Evolutionary conservation across 1,140 invertebrate genomes (phyloP).

Genomic region (Rhagoletis zephyria): DNA sequence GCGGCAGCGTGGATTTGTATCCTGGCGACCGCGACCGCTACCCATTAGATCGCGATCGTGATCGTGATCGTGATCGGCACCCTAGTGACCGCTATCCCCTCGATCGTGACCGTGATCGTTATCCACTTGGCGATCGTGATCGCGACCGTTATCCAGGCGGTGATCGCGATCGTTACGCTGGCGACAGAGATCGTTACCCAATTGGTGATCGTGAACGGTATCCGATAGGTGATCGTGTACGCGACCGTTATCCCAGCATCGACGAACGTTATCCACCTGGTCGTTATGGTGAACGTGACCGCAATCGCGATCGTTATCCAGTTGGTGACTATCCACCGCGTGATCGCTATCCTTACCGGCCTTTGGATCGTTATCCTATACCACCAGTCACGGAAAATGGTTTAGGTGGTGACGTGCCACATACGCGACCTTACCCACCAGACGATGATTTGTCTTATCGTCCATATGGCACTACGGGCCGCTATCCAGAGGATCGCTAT

Average conservation of each 20-base stretch:
- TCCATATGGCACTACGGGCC: constrained; percentile 64
- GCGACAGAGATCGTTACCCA: constrained; percentile 72
- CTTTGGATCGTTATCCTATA: constrained; percentile 73
- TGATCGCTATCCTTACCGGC: constrained; percentile 68
- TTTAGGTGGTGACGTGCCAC: constrained; percentile 66
- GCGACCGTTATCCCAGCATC: constrained; percentile 66
- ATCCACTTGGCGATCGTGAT: constrained; percentile 62
- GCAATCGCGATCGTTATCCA: constrained; percentile 65
- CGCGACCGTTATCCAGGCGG: constrained; percentile 66
- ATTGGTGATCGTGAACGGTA: constrained; percentile 62
- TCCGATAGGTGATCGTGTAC: constrained; percentile 62
- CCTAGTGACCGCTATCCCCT: constrained; percentile 54
- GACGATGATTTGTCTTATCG: constrained; percentile 67
- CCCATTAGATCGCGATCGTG: constrained; percentile 64
- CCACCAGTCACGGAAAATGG: constrained; percentile 68
- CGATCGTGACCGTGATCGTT: constrained; percentile 56
- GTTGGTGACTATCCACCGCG: constrained; percentile 63
- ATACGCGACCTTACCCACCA: constrained; percentile 66
- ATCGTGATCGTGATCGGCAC: constrained; percentile 59
- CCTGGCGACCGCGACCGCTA: constrained; percentile 72
- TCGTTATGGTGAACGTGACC: constrained; percentile 61
- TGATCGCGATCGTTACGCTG: constrained; percentile 73
- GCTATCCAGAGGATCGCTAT: constrained; percentile 70
- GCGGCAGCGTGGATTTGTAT: constrained; percentile 72
- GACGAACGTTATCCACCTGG: constrained; percentile 63